Evolutionary conservation across 2,113 vertebrate species (phyloP), one percentile per base, ranked within the genome.

Genomic region (Tiliqua scincoides): DNA sequence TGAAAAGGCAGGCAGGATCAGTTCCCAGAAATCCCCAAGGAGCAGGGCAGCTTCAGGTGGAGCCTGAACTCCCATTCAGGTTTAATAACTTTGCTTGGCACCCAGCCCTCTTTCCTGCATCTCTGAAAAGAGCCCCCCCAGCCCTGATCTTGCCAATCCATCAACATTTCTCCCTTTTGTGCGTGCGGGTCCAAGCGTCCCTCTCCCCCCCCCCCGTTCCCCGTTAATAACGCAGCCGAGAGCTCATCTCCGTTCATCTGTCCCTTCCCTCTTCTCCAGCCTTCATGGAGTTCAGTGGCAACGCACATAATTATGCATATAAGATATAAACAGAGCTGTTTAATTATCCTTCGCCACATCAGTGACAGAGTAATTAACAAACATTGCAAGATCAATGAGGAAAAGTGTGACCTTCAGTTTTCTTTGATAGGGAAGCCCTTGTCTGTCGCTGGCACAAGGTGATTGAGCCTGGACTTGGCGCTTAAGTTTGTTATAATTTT

Each of bases 291-390:
- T 96, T 97, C 97, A 98, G 97, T 98, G 98, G 97, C 97, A 97
- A 97, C 97, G 92, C 98, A 98, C 98, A 98, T 99, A 99, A 99
- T 99, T 99, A 99, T 99, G 98, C 99, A 99, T 99, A 99, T 99
- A 99, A 99, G 99, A 99, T 99, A 99, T 99, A 99, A 99, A 99
- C 99, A 99, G 98, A 99, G 98, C 98, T 98, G 98, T 99, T 99
- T 99, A 99, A 99, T 99, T 99, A 99, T 99, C 99, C 98, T 98
- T 98, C 98, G 98, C 98, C 98, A 99, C 99, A 99, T 99, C 98
- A 99, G 98, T 99, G 99, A 99, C 99, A 99, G 99, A 99, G 98
- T 99, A 99, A 99, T 99, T 99, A 99, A 99, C 99, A 99, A 99
- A 99, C 98, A 99, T 99, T 98, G 98, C 98, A 98, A 99, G 99